Percentiles rank a stretch among this genome's conserved stretches.
These are phyloP conservation scores for Brachionus plicatilis DNA, from an alignment of 1,140 invertebrate species.

Conservation along the genomic window DNA sequence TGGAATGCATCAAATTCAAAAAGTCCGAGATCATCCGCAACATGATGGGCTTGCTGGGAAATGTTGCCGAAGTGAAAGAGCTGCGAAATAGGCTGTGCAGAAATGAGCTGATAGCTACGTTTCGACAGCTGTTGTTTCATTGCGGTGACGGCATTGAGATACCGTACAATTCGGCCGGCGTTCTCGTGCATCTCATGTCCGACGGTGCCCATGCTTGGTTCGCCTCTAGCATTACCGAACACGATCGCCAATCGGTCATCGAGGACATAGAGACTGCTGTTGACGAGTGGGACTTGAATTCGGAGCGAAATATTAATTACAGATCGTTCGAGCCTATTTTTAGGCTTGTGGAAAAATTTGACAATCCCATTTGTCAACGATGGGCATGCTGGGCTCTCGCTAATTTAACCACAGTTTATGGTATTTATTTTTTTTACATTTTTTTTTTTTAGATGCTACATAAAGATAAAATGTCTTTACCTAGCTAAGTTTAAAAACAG, in stretches of 20 bases:
- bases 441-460: no score
- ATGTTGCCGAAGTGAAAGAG: slow-evolving; percentile 84
- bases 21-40: slow-evolving; percentile 82
- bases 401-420: slow-evolving; percentile 85
- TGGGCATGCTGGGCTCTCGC: slow-evolving; percentile 97
- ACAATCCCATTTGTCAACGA: slow-evolving; percentile 82
- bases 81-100: slow-evolving; percentile 69
- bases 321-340: slow-evolving; percentile 84
- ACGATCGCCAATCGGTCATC: slow-evolving; percentile 67
- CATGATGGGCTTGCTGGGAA: slow-evolving; percentile 86
- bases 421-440: slow-evolving; percentile 61
- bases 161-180: slow-evolving; percentile 91
- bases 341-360: slow-evolving; percentile 68
- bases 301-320: slow-evolving; percentile 91
- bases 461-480: no score
- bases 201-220: slow-evolving; percentile 80
- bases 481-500: no score
- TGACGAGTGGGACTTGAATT: slow-evolving; percentile 75
- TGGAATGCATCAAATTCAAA: slow-evolving; percentile 66
- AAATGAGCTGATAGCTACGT: not conserved
- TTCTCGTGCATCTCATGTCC: slow-evolving; percentile 86
- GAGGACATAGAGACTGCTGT: slow-evolving; percentile 63
- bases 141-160: slow-evolving; percentile 89
- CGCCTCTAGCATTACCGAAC: slow-evolving; percentile 64
- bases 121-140: slow-evolving; percentile 71